Conservation (phyloP, 2,888 invertebrate species). For the Phengaris arion region DNA sequence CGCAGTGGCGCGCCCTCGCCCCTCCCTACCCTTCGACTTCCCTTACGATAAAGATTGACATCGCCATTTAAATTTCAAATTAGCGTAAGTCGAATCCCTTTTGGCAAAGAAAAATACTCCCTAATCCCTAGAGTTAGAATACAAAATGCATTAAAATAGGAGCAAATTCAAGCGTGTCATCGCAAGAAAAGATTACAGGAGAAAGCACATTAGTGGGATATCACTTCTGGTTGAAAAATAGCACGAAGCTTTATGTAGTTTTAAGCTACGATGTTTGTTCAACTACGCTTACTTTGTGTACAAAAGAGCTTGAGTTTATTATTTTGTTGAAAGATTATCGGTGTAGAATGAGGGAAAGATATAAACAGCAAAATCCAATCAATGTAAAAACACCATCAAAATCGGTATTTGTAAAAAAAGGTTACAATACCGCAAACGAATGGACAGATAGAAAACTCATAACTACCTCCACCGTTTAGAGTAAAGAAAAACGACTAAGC, state of each 20-base stretch:
- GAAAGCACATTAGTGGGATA: slow-evolving; percentile 76
- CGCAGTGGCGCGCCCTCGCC: slow-evolving; percentile 72
- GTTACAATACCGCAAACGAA: no score
- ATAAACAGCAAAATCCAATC: no score
- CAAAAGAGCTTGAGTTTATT: not conserved
- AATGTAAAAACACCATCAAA: no score
- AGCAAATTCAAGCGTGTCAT: slow-evolving; percentile 69
- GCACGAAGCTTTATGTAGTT: slow-evolving; percentile 67
- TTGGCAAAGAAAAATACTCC: slow-evolving; percentile 52
- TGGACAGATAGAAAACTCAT: no score
- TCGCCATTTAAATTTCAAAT: slow-evolving; percentile 69
- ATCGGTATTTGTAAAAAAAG: no score
- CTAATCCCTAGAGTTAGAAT: slow-evolving; percentile 49
- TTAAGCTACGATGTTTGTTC: slow-evolving; percentile 59
- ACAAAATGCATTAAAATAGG: slow-evolving; percentile 46
- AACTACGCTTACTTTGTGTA: slow-evolving; percentile 53
- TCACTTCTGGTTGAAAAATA: slow-evolving; percentile 70
- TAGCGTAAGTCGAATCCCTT: slow-evolving; percentile 60
- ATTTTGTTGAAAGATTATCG: not conserved
- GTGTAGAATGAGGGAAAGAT: not conserved
- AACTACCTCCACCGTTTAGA: no score
- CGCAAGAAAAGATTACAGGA: slow-evolving; percentile 75
- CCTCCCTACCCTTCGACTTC: slow-evolving; percentile 67
- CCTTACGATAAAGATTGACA: slow-evolving; percentile 79
- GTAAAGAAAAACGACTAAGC: no score